Conservation (phyloP, 2,113 vertebrate species). For the Microcebus griseorufus region DNA sequence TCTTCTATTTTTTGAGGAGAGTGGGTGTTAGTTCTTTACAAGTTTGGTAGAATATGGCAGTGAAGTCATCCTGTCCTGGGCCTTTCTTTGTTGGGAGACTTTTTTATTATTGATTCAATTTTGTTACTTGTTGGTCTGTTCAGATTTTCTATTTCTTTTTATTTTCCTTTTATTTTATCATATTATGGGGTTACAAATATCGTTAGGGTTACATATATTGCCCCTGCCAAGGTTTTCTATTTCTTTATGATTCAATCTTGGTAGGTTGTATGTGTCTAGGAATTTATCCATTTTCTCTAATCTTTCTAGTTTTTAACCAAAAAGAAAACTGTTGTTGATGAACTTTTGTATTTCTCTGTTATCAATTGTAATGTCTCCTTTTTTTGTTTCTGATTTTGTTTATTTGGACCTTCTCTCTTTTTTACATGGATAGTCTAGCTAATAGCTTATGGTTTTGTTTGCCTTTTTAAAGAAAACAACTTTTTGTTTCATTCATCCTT, state of each 20-base stretch:
- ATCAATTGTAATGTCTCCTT: not conserved
- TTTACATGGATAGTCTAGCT: not conserved
- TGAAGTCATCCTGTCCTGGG: not conserved
- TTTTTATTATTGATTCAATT: not conserved
- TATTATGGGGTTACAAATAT: no score
- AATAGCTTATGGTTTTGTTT: not conserved
- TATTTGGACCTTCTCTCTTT: not conserved
- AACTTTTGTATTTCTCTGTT: not conserved
- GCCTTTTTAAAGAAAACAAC: not conserved
- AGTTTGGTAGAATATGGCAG: not conserved
- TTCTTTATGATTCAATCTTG: not conserved
- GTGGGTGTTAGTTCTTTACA: not conserved
- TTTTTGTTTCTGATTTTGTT: not conserved
- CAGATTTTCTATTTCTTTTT: not conserved
- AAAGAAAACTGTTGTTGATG: no score
- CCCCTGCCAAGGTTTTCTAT: no score
- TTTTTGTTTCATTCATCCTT: not conserved
- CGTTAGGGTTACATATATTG: no score
- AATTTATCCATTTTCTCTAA: no score
- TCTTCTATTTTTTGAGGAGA: not conserved
- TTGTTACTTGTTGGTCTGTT: not conserved
- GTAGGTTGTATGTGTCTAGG: no score
- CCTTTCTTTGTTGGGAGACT: not conserved
- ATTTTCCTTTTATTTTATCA: no score
- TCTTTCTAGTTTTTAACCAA: no score